These are phyloP conservation scores for Potamilus streckersoni DNA, from an alignment of 1,140 invertebrate species.

Conservation along the genomic window DNA sequence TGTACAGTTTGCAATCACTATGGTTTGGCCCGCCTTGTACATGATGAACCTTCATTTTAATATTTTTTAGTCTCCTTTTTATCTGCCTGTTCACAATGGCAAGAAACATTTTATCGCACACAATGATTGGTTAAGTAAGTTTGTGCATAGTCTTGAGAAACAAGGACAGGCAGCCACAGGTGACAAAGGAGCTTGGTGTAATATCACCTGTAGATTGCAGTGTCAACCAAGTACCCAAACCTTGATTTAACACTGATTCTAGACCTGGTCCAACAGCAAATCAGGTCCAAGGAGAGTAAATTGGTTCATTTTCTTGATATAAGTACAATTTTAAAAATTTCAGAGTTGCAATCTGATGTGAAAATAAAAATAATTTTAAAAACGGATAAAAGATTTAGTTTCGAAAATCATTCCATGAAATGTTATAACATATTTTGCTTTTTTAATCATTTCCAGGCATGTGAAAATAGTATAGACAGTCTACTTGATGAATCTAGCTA, in stretches of 20 bases:
- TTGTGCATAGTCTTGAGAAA: too few relatives aligned
- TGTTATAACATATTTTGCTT: constrained; percentile 4
- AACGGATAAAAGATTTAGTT: not conserved
- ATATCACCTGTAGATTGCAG: too few relatives aligned
- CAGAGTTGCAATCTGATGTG: not conserved
- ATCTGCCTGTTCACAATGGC: too few relatives aligned
- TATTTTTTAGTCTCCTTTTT: too few relatives aligned
- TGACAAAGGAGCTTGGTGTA: too few relatives aligned
- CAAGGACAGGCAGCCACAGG: too few relatives aligned
- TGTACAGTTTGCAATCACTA: constrained; percentile 16
- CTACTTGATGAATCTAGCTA: constrained; percentile 49
- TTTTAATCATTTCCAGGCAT: constrained; percentile 44
- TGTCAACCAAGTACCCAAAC: constrained; percentile 30
- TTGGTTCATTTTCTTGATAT: constrained; percentile 57
- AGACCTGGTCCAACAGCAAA: constrained; percentile 47
- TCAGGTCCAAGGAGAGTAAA: constrained; percentile 48
- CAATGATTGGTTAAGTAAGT: too few relatives aligned
- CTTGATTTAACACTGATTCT: constrained; percentile 44
- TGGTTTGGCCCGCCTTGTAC: constrained; percentile 48
- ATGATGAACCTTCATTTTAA: constrained; percentile 37
- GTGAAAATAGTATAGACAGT: constrained; percentile 55
- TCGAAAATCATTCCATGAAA: not conserved
- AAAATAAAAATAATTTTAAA: not conserved
- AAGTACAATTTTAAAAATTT: constrained; percentile 3
- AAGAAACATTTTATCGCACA: too few relatives aligned